phyloP scores from a whole-genome alignment of 1,140 invertebrate species.

The Pogonognathellus flavescens region DNA sequence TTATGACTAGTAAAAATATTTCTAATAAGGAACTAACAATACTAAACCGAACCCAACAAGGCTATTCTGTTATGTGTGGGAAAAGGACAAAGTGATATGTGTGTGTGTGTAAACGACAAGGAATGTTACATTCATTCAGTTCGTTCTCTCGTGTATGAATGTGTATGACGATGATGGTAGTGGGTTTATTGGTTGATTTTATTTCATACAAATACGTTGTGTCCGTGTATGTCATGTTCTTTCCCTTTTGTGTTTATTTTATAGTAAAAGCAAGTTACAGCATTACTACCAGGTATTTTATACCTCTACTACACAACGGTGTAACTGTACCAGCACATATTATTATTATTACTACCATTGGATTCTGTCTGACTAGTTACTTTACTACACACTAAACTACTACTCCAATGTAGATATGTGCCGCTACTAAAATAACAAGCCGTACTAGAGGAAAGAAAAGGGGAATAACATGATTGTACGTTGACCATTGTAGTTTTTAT shows the following conservation, averaged over 20 bases:
- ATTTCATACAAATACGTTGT: not conserved
- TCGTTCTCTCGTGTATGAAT: constrained; percentile 1
- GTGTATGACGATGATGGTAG: not conserved
- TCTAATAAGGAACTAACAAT: not conserved
- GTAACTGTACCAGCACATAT: too few relatives aligned
- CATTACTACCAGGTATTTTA: too few relatives aligned
- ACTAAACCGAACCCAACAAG: constrained; percentile 2
- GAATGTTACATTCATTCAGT: constrained; percentile 24
- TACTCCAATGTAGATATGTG: constrained; percentile 11
- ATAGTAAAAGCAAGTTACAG: not conserved
- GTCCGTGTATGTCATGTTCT: constrained; percentile 27
- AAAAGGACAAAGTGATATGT: constrained; percentile 58
- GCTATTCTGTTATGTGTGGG: constrained; percentile 48
- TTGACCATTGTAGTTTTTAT: not conserved
- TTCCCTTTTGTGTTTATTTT: constrained; percentile 24
- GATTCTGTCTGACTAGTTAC: not conserved
- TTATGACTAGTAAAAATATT: too few relatives aligned
- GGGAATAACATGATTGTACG: constrained; percentile 13
- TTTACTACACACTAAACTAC: not conserved
- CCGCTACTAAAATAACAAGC: not conserved
- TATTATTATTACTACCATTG: too few relatives aligned
- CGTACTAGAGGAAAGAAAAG: not conserved
- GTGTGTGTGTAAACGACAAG: constrained; percentile 49
- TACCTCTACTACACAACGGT: too few relatives aligned
- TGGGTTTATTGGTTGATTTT: constrained; percentile 3